These are phyloP conservation scores for Pica pica DNA, from an alignment of 2,113 vertebrate species.

Conservation along the genomic window DNA sequence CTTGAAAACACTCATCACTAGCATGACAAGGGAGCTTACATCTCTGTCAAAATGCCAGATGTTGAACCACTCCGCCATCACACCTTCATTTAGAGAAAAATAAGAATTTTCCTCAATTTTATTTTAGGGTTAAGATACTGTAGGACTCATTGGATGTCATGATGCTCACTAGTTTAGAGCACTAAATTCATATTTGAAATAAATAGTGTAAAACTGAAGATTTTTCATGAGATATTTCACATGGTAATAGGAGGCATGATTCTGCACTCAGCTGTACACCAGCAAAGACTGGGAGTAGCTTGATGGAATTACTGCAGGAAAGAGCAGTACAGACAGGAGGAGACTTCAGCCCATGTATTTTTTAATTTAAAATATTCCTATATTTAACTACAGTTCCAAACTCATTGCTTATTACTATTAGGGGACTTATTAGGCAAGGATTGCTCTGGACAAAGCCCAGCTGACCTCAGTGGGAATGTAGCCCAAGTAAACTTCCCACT, in stretches of 20 bases:
- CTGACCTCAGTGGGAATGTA: constrained; percentile 27
- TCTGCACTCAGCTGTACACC: background rate
- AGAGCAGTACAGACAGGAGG: background rate
- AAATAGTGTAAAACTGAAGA: background rate
- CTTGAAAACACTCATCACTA: background rate
- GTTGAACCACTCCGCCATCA: background rate
- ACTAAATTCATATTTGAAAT: background rate
- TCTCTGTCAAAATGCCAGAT: background rate
- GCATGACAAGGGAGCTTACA: background rate
- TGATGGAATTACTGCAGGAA: background rate
- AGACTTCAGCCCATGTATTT: background rate
- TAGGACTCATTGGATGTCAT: background rate
- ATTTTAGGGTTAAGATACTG: background rate
- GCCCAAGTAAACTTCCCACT: constrained; percentile 8
- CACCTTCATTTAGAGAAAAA: background rate
- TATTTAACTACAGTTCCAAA: background rate
- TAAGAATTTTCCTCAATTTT: background rate
- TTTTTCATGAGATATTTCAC: background rate
- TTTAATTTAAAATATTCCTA: background rate
- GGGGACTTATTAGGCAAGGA: constrained; percentile 18
- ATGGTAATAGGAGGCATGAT: background rate
- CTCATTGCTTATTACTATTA: background rate
- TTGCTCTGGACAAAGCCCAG: constrained; percentile 9
- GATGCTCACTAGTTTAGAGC: background rate
- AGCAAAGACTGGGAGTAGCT: background rate